Evolutionary conservation across 2,113 vertebrate genomes (phyloP), one percentile per base, ranked within the genome.

Genomic region (Hydropotes inermis): DNA sequence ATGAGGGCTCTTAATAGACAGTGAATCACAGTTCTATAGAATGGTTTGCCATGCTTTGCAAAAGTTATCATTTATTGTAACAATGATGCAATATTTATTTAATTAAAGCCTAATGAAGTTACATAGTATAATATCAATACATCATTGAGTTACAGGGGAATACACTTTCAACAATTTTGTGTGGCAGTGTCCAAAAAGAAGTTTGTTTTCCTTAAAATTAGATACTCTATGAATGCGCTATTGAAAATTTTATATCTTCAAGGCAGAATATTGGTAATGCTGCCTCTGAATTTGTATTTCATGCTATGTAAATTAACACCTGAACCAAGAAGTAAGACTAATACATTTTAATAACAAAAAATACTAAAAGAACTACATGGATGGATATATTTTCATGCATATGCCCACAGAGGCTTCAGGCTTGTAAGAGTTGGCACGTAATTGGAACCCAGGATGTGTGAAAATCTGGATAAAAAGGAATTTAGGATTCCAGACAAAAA

Each of bases 341-440:
- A 96, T 92, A 92, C 16, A 97, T 97, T 97, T 97, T 97, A 95
- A 94, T 70, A 88, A 96, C 70, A 93, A 97, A 96, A 95, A 78
- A 61, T 81, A 70, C 60, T 85, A 33, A 89, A 78, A 91, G 97
- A 96, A 98, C 82, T 96, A 76, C 67, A 50, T 76, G 90, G 92
- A 89, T 81, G 90, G 85, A 94, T 96, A 47, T 96, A 87, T 94
- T 93, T 97, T 70, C 87, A 67, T 45, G 36, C n/a, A 17, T 23
- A 61, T 74, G 28, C 58, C 81, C 87, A 92, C 61, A 61, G 97
- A 97, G 81, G 91, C 58, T 54, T 19, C 6, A 50, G 90, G 43
- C 85, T 98, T 90, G 33, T 87, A 87, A 88, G 85, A 95, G 67
- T 97, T 79, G 92, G 90, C 90, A 52, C 61, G 45, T 95, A 96